phyloP scores from a whole-genome alignment of 92 coral and sea anemone genomes.

The Epizoanthus ramosus region DNA sequence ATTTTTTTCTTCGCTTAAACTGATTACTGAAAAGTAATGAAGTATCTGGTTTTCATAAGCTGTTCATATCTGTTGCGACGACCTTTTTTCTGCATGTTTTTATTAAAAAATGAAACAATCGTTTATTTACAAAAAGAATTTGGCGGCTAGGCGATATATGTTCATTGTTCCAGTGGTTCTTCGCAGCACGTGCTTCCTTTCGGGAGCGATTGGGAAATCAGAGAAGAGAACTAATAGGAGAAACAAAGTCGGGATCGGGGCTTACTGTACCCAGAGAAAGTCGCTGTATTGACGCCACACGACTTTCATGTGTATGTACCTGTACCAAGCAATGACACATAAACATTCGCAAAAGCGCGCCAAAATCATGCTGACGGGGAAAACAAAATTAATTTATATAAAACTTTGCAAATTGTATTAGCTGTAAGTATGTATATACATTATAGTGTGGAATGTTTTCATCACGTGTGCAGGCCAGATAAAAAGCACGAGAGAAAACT shows the following conservation, averaged over 20 bases:
- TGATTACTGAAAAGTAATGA: no score
- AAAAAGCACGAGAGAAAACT: not conserved
- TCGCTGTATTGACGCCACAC: not conserved
- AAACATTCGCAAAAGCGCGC: slow-evolving; percentile 7
- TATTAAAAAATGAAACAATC: not conserved
- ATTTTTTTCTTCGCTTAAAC: no score
- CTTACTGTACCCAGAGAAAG: not conserved
- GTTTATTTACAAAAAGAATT: not conserved
- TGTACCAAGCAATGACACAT: not conserved
- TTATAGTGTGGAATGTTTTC: not conserved
- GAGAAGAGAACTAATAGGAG: not conserved
- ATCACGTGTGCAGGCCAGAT: not conserved
- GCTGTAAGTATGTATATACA: not conserved
- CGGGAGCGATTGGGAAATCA: slow-evolving; percentile 3
- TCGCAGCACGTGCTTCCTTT: slow-evolving; percentile 21
- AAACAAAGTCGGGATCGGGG: not conserved
- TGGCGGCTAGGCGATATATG: not conserved
- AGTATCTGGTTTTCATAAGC: no score
- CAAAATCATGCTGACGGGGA: slow-evolving; percentile 1
- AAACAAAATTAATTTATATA: not conserved
- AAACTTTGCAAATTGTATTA: not conserved
- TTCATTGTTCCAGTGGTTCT: not conserved
- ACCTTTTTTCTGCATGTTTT: not conserved
- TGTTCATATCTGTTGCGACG: no score
- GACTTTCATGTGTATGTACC: not conserved